Base-by-base conservation (phyloP, 2,113 vertebrate species). In the Callionymus lyra region DNA sequence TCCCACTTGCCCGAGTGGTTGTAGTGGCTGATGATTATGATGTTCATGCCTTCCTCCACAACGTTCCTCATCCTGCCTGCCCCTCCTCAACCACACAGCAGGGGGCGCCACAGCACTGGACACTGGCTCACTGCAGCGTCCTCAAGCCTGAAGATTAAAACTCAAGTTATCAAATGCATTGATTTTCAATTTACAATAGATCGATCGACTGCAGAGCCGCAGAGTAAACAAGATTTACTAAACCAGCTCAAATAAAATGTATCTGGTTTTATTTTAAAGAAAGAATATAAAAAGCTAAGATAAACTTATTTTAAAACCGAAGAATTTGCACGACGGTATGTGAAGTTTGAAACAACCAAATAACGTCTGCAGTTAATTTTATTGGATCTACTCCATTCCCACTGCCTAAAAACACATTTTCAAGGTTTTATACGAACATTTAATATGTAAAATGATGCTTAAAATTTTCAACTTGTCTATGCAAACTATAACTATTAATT, bases 1-100 rank as follows among this genome's bases (percentile, higher is more conserved):
- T 76, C 70, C 81, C 80, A 85, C 69, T 87, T 87, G 10, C 86
- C 86, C 0, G 86, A 78, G 63, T 86, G 68, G 74, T 88, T 88
- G 69, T 88, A 88, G 73, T 88, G 74, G 11, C 0, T 34, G 8
- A 85, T 52, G 34, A 87, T 87, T 52, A 74, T 56, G 0, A 1
- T 0, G 38, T 87, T 77, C 82, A 84, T 87, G 32, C 79, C 85
- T 1, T 73, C 67, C 44, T 80, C 68, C 1, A 74, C 0, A 1
- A 10, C 2, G 40, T 53, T 65, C 34, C 49, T 70, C 83, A 84
- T 85, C 0, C 31, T 64, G 46, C 44, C 43, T 43, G 31, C 15
- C 34, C 15, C 76, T 67, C 65, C 60, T 47, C n/a, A 10, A 44
- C 72, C 63, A 59, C 38, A 50, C 81, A 79, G 68, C 74, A 85